A percentile compares a stretch with the other conserved stretches of the same genome.
Conservation (phyloP, 1,140 invertebrate species). For the Achatina immaculata region DNA sequence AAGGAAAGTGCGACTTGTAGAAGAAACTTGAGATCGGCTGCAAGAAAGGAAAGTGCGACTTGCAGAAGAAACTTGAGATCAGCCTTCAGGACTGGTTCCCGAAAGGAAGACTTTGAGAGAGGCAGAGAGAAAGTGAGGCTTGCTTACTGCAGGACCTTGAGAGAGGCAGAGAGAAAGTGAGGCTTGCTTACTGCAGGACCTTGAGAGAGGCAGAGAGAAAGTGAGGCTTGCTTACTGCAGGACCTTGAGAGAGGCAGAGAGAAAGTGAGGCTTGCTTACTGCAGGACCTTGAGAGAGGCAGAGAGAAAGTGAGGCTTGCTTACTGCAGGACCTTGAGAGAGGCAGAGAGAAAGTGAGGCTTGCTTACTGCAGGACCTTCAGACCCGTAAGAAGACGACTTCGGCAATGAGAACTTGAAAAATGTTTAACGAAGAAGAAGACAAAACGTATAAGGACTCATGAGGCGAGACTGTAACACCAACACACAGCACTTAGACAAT, state of each 20-base stretch:
- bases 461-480: not conserved
- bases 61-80: too few species aligned
- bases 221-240: not conserved
- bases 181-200: not conserved
- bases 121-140: not conserved
- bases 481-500: not conserved
- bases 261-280: not conserved
- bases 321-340: not conserved
- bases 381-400: not conserved
- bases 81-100: too few species aligned
- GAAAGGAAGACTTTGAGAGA: not conserved
- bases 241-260: constrained; percentile 16
- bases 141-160: too few species aligned
- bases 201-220: not conserved
- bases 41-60: too few species aligned
- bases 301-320: not conserved
- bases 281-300: too few species aligned
- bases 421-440: not conserved
- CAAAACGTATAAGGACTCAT: not conserved
- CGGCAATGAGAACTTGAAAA: not conserved
- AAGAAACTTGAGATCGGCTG: too few species aligned
- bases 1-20: too few species aligned
- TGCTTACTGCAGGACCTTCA: not conserved
- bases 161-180: constrained; percentile 2
- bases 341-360: constrained; percentile 15